These are phyloP conservation scores for Acanthornis magna DNA, from an alignment of 2,797 vertebrate species.

Conservation along the genomic window DNA sequence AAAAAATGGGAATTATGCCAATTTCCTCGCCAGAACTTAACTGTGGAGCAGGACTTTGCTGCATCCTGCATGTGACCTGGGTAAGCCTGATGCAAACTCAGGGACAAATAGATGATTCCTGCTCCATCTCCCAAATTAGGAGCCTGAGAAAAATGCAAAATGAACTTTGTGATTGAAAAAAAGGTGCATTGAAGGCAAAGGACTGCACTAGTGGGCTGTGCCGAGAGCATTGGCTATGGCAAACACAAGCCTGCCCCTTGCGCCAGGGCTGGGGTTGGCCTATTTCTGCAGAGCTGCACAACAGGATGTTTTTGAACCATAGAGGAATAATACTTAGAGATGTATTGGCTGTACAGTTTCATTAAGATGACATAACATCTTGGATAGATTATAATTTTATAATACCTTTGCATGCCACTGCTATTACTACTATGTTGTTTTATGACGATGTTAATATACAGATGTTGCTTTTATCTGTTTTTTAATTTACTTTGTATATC, in stretches of 20 bases:
- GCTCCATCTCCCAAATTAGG: neutral
- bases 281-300: neutral
- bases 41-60: neutral
- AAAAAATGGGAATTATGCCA: neutral
- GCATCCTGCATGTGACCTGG: fast-evolving
- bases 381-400: conserved; percentile 76
- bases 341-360: conserved; percentile 53
- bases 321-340: conserved; percentile 19
- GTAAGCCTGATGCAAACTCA: neutral
- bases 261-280: neutral
- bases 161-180: neutral
- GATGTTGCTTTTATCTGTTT: conserved; percentile 79
- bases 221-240: fast-evolving
- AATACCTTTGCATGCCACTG: conserved; percentile 70
- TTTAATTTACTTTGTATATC: conserved; percentile 77
- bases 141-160: neutral
- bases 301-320: neutral
- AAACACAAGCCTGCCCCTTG: neutral
- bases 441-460: conserved; percentile 78
- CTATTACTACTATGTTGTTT: conserved; percentile 71
- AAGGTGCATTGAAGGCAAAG: fast-evolving
- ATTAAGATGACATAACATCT: conserved; percentile 65
- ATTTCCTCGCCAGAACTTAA: neutral
- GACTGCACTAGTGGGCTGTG: neutral
- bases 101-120: neutral